Conservation (phyloP, 2,797 vertebrate species). For the Neomorphus geoffroyi region DNA sequence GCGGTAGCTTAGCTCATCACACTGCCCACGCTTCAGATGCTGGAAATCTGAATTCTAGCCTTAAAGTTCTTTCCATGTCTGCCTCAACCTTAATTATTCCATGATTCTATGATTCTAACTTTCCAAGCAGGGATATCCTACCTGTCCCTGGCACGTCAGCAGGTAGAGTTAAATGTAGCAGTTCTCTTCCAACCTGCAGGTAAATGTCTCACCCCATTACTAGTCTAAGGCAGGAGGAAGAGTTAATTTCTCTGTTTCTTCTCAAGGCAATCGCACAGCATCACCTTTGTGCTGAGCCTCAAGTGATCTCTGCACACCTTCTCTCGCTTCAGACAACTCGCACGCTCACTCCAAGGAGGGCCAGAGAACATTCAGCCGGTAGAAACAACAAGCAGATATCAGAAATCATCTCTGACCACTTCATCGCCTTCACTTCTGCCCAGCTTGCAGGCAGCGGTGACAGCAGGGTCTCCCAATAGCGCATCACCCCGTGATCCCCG, state of each 20-base stretch:
- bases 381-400: accelerated
- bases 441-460: accelerated
- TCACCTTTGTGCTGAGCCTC: not conserved
- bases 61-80: no score
- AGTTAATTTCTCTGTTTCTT: accelerated
- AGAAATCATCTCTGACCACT: not conserved
- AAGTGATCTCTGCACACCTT: not conserved
- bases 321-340: not conserved
- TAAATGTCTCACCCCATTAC: not conserved
- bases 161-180: not conserved
- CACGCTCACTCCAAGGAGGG: not conserved
- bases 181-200: not conserved
- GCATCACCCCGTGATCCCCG: no score
- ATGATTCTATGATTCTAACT: no score
- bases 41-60: not conserved
- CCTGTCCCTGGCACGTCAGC: not conserved
- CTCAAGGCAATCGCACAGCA: no score
- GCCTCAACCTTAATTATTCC: no score
- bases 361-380: not conserved
- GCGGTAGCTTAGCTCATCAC: not conserved
- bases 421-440: not conserved
- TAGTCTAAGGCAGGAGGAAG: not conserved
- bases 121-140: no score
- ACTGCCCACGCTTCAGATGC: no score
- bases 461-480: no score